These are phyloP conservation scores for Meliscaeva auricollis DNA, from an alignment of 2,888 invertebrate genomes.

Conservation along the genomic window DNA sequence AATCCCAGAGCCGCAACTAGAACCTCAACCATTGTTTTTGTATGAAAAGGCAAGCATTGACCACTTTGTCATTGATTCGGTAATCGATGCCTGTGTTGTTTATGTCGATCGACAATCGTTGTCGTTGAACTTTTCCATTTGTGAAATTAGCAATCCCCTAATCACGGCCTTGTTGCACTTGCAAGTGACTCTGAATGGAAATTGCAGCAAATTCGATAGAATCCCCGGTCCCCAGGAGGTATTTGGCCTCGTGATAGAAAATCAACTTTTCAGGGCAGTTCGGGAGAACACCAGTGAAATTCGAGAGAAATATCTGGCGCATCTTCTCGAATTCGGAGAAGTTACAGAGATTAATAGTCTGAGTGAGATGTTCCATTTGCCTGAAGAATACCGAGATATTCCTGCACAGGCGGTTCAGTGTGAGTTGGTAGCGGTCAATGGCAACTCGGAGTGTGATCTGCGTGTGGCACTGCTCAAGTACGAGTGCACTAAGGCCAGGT, in stretches of 20 bases:
- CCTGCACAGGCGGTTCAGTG: constrained; percentile 70
- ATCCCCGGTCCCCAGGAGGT: constrained; percentile 55
- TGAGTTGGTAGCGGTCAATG: constrained; percentile 63
- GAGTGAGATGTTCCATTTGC: constrained; percentile 68
- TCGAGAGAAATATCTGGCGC: constrained; percentile 53
- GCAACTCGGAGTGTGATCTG: constrained; percentile 36
- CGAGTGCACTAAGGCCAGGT: constrained; percentile 62
- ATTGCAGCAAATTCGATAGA: constrained; percentile 47
- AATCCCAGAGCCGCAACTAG: neutral
- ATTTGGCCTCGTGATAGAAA: constrained; percentile 61
- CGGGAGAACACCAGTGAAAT: constrained; percentile 56
- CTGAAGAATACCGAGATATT: constrained; percentile 58
- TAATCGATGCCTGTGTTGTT: constrained; percentile 64
- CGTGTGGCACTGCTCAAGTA: constrained; percentile 37
- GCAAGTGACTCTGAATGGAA: constrained; percentile 53
- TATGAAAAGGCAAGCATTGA: constrained; percentile 57
- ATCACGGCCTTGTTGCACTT: constrained; percentile 57
- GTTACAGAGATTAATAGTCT: constrained; percentile 47
- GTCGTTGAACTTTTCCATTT: constrained; percentile 61
- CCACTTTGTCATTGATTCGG: constrained; percentile 48
- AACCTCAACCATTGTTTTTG: constrained; percentile 43
- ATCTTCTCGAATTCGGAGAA: constrained; percentile 67
- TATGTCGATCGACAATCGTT: constrained; percentile 50
- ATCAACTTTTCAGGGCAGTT: constrained; percentile 62
- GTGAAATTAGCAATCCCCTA: constrained; percentile 59